Evolutionary conservation across 2,888 invertebrate genomes (phyloP), one percentile per base, ranked within the genome.

Genomic region (Plebejus melissa): DNA sequence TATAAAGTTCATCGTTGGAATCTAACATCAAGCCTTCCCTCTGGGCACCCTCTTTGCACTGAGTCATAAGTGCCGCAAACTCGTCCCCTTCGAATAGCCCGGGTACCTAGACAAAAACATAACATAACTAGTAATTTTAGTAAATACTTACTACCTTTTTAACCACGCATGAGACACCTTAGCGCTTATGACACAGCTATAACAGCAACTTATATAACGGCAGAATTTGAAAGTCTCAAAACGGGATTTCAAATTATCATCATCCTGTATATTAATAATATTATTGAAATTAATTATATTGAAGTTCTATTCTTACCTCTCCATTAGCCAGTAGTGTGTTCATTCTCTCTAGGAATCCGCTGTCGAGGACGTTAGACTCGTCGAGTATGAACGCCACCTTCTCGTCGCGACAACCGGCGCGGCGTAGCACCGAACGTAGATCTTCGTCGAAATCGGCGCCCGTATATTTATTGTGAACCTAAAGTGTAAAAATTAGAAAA

Each of bases 371-470:
- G 90, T 99, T 99, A 0, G 99, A 99, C 89, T 99, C 99, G 88
- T 99, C 99, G 87, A 99, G 95, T 83, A 99, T 99, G 87, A 99
- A 99, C 74, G 98, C 98, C 78, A 99, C 99, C 90, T 99, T 99
- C 89, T 99, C 99, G 87, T 98, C 98, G 89, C 98, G 97, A 84
- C 98, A 98, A 32, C 98, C 98, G 41, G 98, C 96, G 74, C 98
- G 95, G 54, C 98, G 94, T 77, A 98, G 90, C 41, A 98, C 98
- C 60, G 97, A 96, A 78, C 99, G 96, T 79, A 99, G 94, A 90
- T 99, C 99, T 90, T 99, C 99, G 90, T 99, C 99, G 88, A 99
- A 99, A 91, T 99, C 99, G 82, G 98, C 98, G 32, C 98, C 98
- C 0, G 98, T 98, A 89, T 99, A 99, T 93, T 99, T 99, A 90